Evolutionary conservation across 2,113 vertebrate species (phyloP).

Genomic region (Hypanus sabinus): DNA sequence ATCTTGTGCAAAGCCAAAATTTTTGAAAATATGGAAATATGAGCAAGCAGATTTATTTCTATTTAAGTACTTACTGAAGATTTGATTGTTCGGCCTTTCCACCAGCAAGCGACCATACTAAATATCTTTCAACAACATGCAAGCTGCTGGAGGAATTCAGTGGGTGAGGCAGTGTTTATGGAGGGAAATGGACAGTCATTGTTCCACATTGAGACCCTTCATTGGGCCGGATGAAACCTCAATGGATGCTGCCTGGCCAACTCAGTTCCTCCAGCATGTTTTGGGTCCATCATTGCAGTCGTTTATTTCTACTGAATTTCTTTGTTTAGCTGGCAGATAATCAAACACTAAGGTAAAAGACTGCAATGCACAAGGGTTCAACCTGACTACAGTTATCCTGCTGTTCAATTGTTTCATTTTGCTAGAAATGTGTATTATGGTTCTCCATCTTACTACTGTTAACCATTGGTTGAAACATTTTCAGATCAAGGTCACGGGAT

Average conservation of each 20-base stretch:
- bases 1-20: background rate
- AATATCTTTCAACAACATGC: too few relatives aligned
- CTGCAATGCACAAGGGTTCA: too few relatives aligned
- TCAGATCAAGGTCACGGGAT: conserved; percentile 82
- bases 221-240: too few relatives aligned
- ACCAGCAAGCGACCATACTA: background rate
- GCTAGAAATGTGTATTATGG: background rate
- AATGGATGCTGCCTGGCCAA: too few relatives aligned
- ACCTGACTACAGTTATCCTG: too few relatives aligned
- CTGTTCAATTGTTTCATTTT: background rate
- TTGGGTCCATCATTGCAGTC: too few relatives aligned
- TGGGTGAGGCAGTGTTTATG: too few relatives aligned
- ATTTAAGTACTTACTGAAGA: background rate
- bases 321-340: background rate
- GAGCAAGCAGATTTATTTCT: background rate
- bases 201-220: too few relatives aligned
- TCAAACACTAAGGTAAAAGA: background rate
- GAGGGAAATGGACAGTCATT: too few relatives aligned
- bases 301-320: background rate
- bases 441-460: background rate
- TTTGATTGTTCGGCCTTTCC: background rate
- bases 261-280: too few relatives aligned
- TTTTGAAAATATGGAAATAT: background rate
- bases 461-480: background rate
- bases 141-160: too few relatives aligned